Evolutionary conservation across 1,140 invertebrate species (phyloP).

Genomic region (Gryon sp.): DNA sequence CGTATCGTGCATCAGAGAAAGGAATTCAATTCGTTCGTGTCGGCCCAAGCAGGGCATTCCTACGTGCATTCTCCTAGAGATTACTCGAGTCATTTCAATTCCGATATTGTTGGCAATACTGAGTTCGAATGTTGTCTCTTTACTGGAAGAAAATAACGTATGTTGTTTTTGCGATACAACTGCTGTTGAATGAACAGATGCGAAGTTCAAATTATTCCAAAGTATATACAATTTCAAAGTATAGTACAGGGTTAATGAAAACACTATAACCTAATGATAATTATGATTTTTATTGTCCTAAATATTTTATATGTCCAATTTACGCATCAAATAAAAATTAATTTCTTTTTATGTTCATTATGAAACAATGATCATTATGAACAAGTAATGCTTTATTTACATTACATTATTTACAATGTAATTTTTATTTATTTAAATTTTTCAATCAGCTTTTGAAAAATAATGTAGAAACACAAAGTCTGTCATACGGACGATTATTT

Average conservation of each 20-base stretch:
- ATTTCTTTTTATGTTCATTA: too few species aligned
- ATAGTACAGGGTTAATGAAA: too few species aligned
- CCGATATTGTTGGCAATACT: conserved; percentile 56
- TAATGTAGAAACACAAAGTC: background rate
- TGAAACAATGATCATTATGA: too few species aligned
- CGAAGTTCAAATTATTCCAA: background rate
- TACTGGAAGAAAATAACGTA: conserved; percentile 2
- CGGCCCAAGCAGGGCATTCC: conserved; percentile 63
- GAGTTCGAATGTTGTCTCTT: conserved; percentile 37
- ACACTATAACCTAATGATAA: too few species aligned
- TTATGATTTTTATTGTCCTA: too few species aligned
- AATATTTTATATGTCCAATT: too few species aligned
- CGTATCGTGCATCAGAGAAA: conserved; percentile 65
- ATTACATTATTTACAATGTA: too few species aligned
- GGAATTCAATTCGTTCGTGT: conserved; percentile 65
- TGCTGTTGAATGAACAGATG: background rate
- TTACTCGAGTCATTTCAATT: conserved; percentile 66
- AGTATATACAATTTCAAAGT: too few species aligned
- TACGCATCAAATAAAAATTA: too few species aligned
- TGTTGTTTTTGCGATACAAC: background rate
- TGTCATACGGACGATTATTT: background rate
- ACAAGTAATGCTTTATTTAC: too few species aligned
- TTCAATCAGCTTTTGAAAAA: too few species aligned
- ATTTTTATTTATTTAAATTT: too few species aligned
- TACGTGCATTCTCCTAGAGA: conserved; percentile 65